Percentiles rank a stretch among this genome's conserved stretches.
These are phyloP conservation scores for Caenorhabditis sp. DNA, from an alignment of 2,888 invertebrate genomes.

Conservation along the genomic window DNA sequence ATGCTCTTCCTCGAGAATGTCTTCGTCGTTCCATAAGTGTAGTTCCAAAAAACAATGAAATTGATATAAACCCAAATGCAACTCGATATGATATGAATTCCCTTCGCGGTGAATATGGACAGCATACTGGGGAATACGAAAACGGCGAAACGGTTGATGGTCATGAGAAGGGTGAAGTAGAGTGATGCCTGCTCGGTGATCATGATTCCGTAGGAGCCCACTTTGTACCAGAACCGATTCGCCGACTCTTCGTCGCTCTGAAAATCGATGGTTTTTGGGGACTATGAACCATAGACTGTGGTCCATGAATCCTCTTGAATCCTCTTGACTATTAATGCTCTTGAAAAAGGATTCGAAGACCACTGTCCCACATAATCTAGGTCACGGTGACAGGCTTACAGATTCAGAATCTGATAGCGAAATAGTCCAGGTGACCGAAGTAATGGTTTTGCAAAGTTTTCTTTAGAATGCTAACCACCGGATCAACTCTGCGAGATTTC, in stretches of 20 bases:
- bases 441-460: no score
- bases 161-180: slow-evolving; percentile 71
- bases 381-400: no score
- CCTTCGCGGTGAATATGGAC: slow-evolving; percentile 55
- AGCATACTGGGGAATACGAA: slow-evolving; percentile 65
- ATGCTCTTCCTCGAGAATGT: slow-evolving; percentile 57
- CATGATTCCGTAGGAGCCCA: slow-evolving; percentile 64
- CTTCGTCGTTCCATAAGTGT: slow-evolving; percentile 62
- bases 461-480: no score
- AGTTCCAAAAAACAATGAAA: slow-evolving; percentile 70
- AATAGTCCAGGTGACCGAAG: no score
- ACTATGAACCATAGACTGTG: no score
- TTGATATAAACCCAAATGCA: slow-evolving; percentile 68
- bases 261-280: background rate
- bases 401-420: no score
- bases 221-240: slow-evolving; percentile 56
- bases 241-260: slow-evolving; percentile 58
- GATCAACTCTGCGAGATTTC: no score
- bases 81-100: slow-evolving; percentile 58
- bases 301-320: no score
- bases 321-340: no score
- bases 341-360: no score
- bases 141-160: slow-evolving; percentile 71
- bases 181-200: slow-evolving; percentile 67
- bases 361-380: no score